Base-by-base conservation (phyloP, 2,888 invertebrate genomes). In the Empis stercorea region DNA sequence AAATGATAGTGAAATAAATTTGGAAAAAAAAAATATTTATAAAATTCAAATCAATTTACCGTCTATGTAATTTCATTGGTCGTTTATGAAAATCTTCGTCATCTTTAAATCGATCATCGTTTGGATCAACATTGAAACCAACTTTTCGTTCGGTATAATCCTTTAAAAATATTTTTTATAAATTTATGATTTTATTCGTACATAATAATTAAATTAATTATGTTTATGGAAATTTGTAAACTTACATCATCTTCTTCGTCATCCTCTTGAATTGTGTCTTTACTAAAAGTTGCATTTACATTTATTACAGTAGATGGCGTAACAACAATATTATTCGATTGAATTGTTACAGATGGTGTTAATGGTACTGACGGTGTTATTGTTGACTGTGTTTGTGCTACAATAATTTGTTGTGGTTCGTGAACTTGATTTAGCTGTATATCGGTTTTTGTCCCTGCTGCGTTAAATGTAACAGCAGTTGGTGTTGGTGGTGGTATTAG, bases 221-320 rank as follows among this genome's bases (percentile, higher is more conserved):
- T n/a, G n/a, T n/a, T n/a, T n/a, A n/a, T 10, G 5, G 32, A 32
- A 32, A 32, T 13, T 32, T n/a, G n/a, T n/a, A n/a, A n/a, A 38
- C 43, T 44, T 43, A 44, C 76, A 53, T 82, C 83, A 42, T 79
- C 80, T 56, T 79, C 81, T 47, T 76, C 80, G 54, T 76, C 78
- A 27, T 77, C 78, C 50, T 79, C 80, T 15, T 51, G 49, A 27
- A 56, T 56, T 13, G 52, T 43, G n/a, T 41, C 23, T 6, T 37
- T 46, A 47, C 50, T 49, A 42, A 17, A n/a, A 32, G 34, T 14
- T 2, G 20, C 20, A 20, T 20, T 27, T 27, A 27, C 9, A 27
- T 27, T 4, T n/a, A n/a, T n/a, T 7, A 27, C 23, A 7, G 7
- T 7, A 27, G 36, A 14, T 36, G 36, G 10, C 14, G 36, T 36